Evolutionary conservation across 2,888 invertebrate genomes (phyloP), one percentile per base, ranked within the genome.

Genomic region (Chymomyza caudatula): DNA sequence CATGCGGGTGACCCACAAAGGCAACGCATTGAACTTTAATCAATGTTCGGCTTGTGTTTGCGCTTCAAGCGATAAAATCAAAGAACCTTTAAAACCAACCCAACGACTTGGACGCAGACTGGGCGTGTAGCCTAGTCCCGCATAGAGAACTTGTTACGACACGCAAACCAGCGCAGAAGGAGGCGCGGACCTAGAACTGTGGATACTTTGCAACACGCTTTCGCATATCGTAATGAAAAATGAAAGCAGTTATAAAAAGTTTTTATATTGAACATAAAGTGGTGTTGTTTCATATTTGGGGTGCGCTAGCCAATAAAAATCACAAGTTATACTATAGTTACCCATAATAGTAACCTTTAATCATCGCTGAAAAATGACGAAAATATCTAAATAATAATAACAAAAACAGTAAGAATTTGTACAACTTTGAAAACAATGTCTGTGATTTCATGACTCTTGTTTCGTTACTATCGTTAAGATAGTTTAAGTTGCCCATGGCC

Each of bases 51-150:
- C 53, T 15, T 47, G 47, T 53, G 60, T 66, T 63, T 66, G 73
- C 73, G 64, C 68, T 73, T 78, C 72, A 70, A 57, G 65, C 82
- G 78, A 81, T 82, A 78, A 75, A 77, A 75, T 81, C 80, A 73
- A 75, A 54, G 66, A 63, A 60, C 15, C 65, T 25, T 43, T 47
- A 22, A 44, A 22, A 44, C 20, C 13, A 23, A 25, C 1, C 29
- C n/a, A n/a, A 37, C 4, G 11, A 37, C 11, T 25, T 3, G 5
- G 5, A 25, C 29, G 11, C 8, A 3, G 11, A 37, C 29, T 37
- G 29, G 29, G 29, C 8, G 29, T 37, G 29, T 37, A 11, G 25
- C n/a, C n/a, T n/a, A 25, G 29, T 2, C 29, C 29, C 11, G 2
- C 2, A 37, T 29, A 11, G 11, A 37, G 29, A 37, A 37, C 8